phyloP scores from a whole-genome alignment of 2,888 invertebrate genomes.

The Tethea ocularis region DNA sequence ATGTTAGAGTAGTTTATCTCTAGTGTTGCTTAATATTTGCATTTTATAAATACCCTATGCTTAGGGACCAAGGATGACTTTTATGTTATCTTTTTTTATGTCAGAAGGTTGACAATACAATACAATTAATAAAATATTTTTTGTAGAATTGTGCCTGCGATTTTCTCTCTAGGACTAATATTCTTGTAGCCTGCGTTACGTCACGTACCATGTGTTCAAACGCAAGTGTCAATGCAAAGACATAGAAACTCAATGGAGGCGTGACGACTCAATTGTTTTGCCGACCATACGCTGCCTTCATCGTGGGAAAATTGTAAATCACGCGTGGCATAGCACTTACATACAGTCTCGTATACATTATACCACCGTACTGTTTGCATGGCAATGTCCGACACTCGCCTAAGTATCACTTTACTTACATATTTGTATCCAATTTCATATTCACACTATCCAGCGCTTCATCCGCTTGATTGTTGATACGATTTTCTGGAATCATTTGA shows the following conservation, averaged over 20 bases:
- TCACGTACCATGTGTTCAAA: no score
- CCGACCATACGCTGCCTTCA: constrained; percentile 33
- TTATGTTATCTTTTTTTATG: no score
- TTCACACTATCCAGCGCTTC: constrained; percentile 2
- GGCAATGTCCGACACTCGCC: constrained; percentile 29
- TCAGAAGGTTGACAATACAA: no score
- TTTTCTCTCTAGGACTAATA: no score
- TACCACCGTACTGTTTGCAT: constrained; percentile 25
- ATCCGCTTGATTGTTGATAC: constrained; percentile 3
- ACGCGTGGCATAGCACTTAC: constrained; percentile 36
- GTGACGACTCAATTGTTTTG: constrained; percentile 31
- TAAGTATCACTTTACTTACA: constrained; percentile 9
- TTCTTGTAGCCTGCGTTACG: no score
- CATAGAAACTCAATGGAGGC: constrained; percentile 20
- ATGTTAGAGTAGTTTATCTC: no score
- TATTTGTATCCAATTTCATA: constrained; percentile 4
- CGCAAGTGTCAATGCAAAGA: no score
- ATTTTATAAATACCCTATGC: no score
- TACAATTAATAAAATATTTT: no score
- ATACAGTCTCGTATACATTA: constrained; percentile 24
- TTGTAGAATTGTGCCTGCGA: no score
- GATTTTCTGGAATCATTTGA: background rate
- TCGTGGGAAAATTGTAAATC: constrained; percentile 58
- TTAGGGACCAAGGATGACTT: no score
- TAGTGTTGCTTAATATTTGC: no score